Evolutionary conservation across 2,113 vertebrate genomes (phyloP).

Genomic region (Anthoscopus minutus): DNA sequence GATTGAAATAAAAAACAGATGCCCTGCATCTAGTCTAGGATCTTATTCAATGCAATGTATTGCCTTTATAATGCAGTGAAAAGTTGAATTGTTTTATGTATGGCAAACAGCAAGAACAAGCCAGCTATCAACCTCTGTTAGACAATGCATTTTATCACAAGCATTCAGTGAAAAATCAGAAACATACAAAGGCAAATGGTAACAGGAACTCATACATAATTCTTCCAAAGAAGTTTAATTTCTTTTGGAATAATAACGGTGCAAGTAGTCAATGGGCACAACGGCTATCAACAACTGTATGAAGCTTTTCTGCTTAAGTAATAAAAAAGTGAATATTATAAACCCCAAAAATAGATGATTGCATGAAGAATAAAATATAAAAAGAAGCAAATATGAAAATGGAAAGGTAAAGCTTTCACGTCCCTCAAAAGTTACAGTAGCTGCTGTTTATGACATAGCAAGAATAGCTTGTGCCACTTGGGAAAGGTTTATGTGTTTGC

Average conservation of each 20-base stretch:
- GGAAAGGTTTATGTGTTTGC: background rate
- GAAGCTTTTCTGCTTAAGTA: background rate
- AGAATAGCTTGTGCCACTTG: background rate
- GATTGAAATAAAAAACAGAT: conserved; percentile 9
- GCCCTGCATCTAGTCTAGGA: background rate
- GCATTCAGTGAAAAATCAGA: background rate
- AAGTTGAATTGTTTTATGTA: background rate
- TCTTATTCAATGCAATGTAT: background rate
- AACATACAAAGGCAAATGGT: background rate
- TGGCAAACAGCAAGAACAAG: background rate
- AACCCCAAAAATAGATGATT: background rate
- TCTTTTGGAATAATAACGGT: background rate
- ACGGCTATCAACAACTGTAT: background rate
- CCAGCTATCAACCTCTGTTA: background rate
- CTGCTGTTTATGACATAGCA: background rate
- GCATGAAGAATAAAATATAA: background rate
- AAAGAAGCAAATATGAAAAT: background rate
- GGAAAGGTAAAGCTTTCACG: background rate
- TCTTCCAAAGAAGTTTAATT: background rate
- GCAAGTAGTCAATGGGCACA: background rate
- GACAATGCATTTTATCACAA: background rate
- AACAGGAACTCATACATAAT: background rate
- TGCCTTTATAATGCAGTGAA: background rate
- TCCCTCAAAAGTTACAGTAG: background rate
- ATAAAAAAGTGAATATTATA: background rate